Percentiles rank a stretch among this genome's conserved stretches.
phyloP scores from a whole-genome alignment of 2,797 vertebrate species.

The Brachyalestes nurse region DNA sequence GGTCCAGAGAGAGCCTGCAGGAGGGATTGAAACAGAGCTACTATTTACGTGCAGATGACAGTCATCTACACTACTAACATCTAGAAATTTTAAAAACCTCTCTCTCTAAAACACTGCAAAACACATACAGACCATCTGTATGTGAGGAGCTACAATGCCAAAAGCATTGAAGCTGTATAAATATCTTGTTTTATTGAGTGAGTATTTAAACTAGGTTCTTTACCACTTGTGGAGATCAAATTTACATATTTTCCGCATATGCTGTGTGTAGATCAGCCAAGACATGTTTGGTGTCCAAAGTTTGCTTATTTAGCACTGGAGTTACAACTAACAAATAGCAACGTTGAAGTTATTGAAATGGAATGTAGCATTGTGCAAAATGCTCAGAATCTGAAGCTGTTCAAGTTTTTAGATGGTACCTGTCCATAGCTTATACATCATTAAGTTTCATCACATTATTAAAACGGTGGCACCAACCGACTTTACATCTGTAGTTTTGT shows the following conservation, averaged over 20 bases:
- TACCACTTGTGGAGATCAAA: neutral
- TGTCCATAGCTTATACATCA: too few species aligned
- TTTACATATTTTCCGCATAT: neutral
- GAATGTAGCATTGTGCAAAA: too few species aligned
- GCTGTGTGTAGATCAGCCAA: neutral
- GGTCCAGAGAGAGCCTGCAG: conserved; percentile 22
- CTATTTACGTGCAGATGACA: conserved; percentile 69
- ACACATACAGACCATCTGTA: neutral
- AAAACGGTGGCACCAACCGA: too few species aligned
- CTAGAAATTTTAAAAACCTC: conserved; percentile 64
- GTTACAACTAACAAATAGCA: neutral
- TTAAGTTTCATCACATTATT: too few species aligned
- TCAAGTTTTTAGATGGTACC: too few species aligned
- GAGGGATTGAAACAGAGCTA: conserved; percentile 50
- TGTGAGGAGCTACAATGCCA: neutral
- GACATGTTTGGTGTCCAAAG: neutral
- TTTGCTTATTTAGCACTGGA: neutral
- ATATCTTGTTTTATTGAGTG: neutral
- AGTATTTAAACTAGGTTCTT: neutral
- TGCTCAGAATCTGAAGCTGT: too few species aligned
- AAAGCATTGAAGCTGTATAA: neutral
- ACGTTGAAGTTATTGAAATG: too few species aligned
- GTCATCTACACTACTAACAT: conserved; percentile 68
- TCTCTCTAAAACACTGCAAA: conserved; percentile 10
- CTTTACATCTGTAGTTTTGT: too few species aligned